Conservation (phyloP, 1,140 invertebrate species). For the Probaryconus sp. region DNA sequence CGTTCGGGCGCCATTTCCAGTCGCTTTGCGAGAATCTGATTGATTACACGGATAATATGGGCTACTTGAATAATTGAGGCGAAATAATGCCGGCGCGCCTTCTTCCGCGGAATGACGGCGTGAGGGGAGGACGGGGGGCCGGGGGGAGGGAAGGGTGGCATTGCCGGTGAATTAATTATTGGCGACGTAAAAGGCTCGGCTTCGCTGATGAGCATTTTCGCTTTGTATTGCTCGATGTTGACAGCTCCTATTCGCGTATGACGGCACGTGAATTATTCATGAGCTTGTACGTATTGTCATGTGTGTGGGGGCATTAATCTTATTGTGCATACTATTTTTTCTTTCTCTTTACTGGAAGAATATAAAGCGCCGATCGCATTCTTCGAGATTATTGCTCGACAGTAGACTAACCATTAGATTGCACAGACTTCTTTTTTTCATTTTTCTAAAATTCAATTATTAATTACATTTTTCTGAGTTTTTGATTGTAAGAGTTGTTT, state of each 20-base stretch:
- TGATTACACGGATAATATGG: slow-evolving; percentile 70
- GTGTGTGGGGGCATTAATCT: slow-evolving; percentile 36
- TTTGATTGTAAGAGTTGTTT: too few species aligned
- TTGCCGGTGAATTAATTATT: slow-evolving; percentile 61
- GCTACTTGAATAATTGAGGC: slow-evolving; percentile 71
- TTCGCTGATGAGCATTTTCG: slow-evolving; percentile 56
- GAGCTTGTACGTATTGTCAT: slow-evolving; percentile 46
- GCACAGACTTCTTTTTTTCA: too few species aligned
- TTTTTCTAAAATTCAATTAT: too few species aligned
- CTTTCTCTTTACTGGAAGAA: slow-evolving; percentile 24
- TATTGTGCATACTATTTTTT: slow-evolving; percentile 39
- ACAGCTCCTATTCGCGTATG: slow-evolving; percentile 57
- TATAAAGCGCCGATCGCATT: too few species aligned
- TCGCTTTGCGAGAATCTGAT: slow-evolving; percentile 65
- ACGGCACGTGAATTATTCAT: slow-evolving; percentile 55
- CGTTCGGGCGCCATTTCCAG: slow-evolving; percentile 52
- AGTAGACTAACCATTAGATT: too few species aligned
- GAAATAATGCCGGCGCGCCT: slow-evolving; percentile 65
- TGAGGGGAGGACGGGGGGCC: slow-evolving; percentile 13
- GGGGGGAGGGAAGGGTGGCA: too few species aligned
- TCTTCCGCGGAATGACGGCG: slow-evolving; percentile 33
- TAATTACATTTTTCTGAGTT: too few species aligned
- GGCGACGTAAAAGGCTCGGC: slow-evolving; percentile 50
- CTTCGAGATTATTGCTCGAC: too few species aligned
- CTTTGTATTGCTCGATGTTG: slow-evolving; percentile 48